Percentiles rank a stretch among this genome's conserved stretches.
Conservation (phyloP, 2,113 vertebrate genomes). For the Amphilophus citrinellus region DNA sequence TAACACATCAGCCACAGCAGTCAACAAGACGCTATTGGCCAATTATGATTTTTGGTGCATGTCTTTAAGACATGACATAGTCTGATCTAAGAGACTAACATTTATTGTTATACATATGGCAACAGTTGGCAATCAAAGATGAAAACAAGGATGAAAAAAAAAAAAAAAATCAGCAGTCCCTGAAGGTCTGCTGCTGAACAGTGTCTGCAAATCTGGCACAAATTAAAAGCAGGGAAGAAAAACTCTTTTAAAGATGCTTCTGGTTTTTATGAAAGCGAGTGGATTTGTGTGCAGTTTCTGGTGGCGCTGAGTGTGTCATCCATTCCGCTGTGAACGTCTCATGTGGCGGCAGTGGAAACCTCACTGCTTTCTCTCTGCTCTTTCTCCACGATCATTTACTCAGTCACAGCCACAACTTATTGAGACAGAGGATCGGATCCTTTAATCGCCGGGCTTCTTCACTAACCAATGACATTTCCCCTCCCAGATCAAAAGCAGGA, state of each 20-base stretch:
- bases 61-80: no score
- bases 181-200: background rate
- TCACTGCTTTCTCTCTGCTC: constrained; percentile 52
- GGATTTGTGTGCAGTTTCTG: constrained; percentile 20
- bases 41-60: background rate
- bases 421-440: constrained; percentile 36
- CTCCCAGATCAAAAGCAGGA: constrained; percentile 58
- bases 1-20: no score
- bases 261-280: constrained; percentile 24
- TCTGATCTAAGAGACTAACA: background rate
- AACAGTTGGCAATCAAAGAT: no score
- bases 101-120: background rate
- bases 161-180: background rate
- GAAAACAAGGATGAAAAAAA: background rate
- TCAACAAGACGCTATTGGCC: no score
- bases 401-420: constrained; percentile 33
- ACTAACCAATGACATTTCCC: constrained; percentile 38
- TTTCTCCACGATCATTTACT: constrained; percentile 37
- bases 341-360: constrained; percentile 46
- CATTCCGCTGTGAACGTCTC: constrained; percentile 37
- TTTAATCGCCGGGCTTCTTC: constrained; percentile 42
- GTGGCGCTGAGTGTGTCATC: constrained; percentile 48
- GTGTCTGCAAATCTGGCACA: background rate
- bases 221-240: constrained; percentile 18
- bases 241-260: background rate